phyloP scores from a whole-genome alignment of 2,888 invertebrate genomes.

The Eristalis tenax region DNA sequence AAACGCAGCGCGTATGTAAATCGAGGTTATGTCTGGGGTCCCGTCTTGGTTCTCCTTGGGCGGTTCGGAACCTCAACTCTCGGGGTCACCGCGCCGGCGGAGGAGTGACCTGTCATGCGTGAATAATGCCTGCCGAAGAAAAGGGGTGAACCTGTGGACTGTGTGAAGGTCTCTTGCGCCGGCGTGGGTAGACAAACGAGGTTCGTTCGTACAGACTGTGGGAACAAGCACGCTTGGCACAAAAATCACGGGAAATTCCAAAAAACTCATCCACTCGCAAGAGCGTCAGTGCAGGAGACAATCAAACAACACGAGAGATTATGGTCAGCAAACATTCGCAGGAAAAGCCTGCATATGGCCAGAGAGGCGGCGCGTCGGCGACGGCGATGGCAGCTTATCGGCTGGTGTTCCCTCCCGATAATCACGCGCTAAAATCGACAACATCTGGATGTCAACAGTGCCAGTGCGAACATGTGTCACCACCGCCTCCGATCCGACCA shows the following conservation, averaged over 20 bases:
- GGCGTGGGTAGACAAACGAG: neutral
- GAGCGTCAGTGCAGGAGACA: neutral
- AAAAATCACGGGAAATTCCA: neutral
- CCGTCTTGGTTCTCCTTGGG: neutral
- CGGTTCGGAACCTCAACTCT: neutral
- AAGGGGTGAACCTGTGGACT: constrained; percentile 47
- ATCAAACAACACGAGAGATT: neutral
- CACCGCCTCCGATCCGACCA: constrained; percentile 11
- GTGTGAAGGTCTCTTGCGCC: neutral
- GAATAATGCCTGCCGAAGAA: constrained; percentile 48
- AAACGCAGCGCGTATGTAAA: constrained; percentile 45
- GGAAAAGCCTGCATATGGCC: neutral
- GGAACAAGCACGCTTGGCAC: neutral
- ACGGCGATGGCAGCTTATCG: no score
- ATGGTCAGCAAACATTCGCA: neutral
- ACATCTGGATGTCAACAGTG: constrained; percentile 42
- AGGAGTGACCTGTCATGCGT: constrained; percentile 62
- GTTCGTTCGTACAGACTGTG: neutral
- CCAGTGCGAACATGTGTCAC: constrained; percentile 1
- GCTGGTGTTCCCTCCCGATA: neutral
- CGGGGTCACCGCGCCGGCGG: constrained; percentile 24
- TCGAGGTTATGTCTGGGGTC: constrained; percentile 8
- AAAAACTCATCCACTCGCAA: neutral
- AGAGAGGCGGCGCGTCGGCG: no score
- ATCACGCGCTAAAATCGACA: neutral